Evolutionary conservation across 2,888 invertebrate species (phyloP), one percentile per base, ranked within the genome.

Genomic region (Metopia argyrocephala): DNA sequence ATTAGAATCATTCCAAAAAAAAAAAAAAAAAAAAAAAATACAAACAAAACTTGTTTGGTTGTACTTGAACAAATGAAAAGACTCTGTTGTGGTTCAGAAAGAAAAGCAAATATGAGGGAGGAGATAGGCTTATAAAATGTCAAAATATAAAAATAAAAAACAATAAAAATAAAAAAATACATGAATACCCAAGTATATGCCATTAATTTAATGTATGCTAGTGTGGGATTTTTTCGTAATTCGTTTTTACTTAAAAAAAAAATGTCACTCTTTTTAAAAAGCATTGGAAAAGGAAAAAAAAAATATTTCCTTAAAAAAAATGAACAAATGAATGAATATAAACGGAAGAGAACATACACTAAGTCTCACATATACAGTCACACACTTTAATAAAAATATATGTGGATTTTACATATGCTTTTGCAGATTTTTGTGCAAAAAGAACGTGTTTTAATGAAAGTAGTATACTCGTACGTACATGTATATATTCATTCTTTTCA

Each of bases 1-100:
- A 78, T 78, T 78, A 78, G 66, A 62, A 38, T 57, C 54, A 28
- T 27, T n/a, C n/a, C n/a, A n/a, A n/a, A n/a, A n/a, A n/a, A n/a
- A n/a, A n/a, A 69, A 68, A 68, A 73, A 64, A 50, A 21, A n/a
- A 78, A 73, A 73, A 56, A 21, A 73, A 46, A 66, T 61, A 54
- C 64, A 62, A 70, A 70, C 25, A 65, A 70, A 57, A 59, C 21
- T 57, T 56, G n/a, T n/a, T 23, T 61, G 5, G 5, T 5, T 31
- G 9, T 31, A 9, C 27, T 20, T 54, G 46, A 56, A 46, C 52
- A 7, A 46, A 65, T 64, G 57, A 57, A 7, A 21, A 56, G n/a
- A n/a, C n/a, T n/a, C n/a, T n/a, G n/a, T 48, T n/a, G 21, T n/a
- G n/a, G n/a, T n/a, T n/a, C 52, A 54, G 28, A 46, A 56, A 12